Evolutionary conservation across 2,888 invertebrate species (phyloP).

Genomic region (Mesorhabditis spiculigera): DNA sequence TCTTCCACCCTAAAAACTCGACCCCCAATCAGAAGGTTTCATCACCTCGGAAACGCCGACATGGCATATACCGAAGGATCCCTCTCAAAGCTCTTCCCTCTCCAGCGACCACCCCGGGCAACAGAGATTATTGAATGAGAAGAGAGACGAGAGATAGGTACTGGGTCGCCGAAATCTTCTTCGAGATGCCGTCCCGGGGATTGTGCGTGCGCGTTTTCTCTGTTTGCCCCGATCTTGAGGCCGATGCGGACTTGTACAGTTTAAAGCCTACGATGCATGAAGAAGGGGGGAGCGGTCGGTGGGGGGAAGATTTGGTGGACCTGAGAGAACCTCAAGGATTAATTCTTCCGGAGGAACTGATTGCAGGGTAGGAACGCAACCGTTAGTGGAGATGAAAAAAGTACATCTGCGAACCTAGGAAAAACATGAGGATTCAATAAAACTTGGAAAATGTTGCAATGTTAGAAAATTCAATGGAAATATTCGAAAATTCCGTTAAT

Average conservation of each 20-base stretch:
- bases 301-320: too few species aligned
- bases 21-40: conserved; percentile 5
- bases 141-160: neutral
- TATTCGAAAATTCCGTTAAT: too few species aligned
- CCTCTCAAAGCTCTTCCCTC: neutral
- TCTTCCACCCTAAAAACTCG: neutral
- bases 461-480: too few species aligned
- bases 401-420: too few species aligned
- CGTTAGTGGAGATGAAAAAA: too few species aligned
- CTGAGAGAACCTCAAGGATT: too few species aligned
- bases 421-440: too few species aligned
- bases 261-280: neutral
- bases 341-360: too few species aligned
- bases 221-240: neutral
- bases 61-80: neutral
- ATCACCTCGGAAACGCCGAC: neutral
- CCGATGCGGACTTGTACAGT: neutral
- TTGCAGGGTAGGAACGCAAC: too few species aligned
- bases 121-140: neutral
- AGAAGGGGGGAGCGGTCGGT: neutral
- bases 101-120: neutral
- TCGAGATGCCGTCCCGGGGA: neutral
- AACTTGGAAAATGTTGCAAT: too few species aligned
- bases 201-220: conserved; percentile 6
- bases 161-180: neutral